Conservation (phyloP, 2,113 vertebrate species). For the Saccopteryx leptura region DNA sequence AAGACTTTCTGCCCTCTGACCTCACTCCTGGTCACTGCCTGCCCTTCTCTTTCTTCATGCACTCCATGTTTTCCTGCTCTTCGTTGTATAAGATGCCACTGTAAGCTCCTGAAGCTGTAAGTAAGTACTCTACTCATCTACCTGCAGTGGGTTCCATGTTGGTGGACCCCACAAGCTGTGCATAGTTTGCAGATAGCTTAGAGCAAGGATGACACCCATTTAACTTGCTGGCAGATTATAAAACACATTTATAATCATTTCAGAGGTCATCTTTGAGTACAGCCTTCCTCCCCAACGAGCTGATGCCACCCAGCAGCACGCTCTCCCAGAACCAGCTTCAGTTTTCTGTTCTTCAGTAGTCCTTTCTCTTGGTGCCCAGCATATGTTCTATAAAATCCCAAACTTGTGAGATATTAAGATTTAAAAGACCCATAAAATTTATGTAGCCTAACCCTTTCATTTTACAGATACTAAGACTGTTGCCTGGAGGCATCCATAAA, state of each 20-base stretch:
- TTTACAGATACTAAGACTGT: constrained; percentile 23
- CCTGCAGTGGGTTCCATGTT: background rate
- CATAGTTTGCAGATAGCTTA: background rate
- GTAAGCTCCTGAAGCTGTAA: background rate
- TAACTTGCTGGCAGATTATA: background rate
- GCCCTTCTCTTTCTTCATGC: background rate
- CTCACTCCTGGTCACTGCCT: background rate
- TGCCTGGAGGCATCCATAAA: background rate
- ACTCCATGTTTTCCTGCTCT: background rate
- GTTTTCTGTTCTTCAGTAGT: background rate
- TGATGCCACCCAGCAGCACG: background rate
- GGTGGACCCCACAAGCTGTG: background rate
- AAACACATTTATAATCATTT: background rate
- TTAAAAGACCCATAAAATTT: background rate
- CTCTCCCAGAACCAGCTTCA: background rate
- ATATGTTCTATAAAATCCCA: background rate
- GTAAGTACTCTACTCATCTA: too few species aligned
- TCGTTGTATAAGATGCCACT: background rate
- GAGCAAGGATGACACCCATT: background rate
- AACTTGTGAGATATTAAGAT: background rate
- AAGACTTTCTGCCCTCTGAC: too few species aligned
- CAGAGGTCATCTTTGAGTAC: background rate
- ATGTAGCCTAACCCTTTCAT: background rate
- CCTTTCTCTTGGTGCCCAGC: background rate
- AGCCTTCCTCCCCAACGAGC: background rate